Base-by-base conservation (phyloP, 2,888 invertebrate genomes). In the Melanchra persicariae region DNA sequence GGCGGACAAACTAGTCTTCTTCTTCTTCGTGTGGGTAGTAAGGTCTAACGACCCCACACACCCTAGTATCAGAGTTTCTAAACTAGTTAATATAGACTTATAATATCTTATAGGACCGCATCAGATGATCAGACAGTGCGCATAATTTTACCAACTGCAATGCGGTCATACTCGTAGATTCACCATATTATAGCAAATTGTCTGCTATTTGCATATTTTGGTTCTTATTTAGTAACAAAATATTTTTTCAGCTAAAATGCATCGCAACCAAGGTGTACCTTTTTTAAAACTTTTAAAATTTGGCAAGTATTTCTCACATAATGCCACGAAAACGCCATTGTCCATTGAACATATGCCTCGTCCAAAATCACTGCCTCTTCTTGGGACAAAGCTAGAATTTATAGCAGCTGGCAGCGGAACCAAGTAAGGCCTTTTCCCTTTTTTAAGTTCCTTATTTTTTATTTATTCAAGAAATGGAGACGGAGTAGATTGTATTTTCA, bases 301-400 rank as follows among this genome's bases (percentile, higher is more conserved):
- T 10, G 40, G 19, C 10, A 65, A 60, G 24, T 37, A 8, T 52
- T 49, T 61, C 24, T 84, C 80, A 30, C 22, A 58, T 49, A 68
- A 73, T 63, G 63, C 61, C 15, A 65, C 54, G 12, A 79, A 77
- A 67, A 40, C 72, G 58, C 69, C 73, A 17, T 79, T 86, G 68
- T 82, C 87, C 24, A 91, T 95, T 69, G 82, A 91, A 54, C 90
- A 94, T 67, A 96, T 97, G 87, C 97, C 97, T 4, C 92, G 90
- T 79, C 94, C 96, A 17, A 96, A 88, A 88, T 91, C 95, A 49
- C 86, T 97, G 63, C 97, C 97, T 4, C 6, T 96, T 34, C 81
- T 97, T 74, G 97, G 97, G 1, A 96, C 96, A n/a, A 93, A 95
- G 81, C 88, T 96, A 72, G 95, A 96, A 81, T 91, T 97, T 61